A percentile compares a stretch with the other conserved stretches of the same genome.
phyloP scores from a whole-genome alignment of 37 sponge, comb jelly and placozoan species.

The Haliclona indistincta region DNA sequence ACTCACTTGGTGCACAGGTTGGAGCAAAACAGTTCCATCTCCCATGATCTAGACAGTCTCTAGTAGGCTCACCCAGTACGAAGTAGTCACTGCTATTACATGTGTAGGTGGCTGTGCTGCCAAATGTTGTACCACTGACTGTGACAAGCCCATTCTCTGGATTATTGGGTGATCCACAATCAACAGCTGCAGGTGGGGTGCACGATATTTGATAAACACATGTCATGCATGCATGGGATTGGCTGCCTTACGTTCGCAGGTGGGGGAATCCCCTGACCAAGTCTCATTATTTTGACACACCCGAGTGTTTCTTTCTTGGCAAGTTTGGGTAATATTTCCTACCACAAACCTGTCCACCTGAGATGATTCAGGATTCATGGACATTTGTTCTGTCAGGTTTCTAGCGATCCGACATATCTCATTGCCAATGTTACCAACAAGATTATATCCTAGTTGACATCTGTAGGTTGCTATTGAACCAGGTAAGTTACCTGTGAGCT shows the following conservation, averaged over 20 bases:
- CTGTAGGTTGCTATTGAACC: conserved; percentile 36
- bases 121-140: conserved; percentile 5
- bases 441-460: conserved; percentile 51
- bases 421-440: conserved; percentile 48
- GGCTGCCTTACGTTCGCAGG: conserved; percentile 40
- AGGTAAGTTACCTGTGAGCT: conserved; percentile 9
- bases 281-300: conserved; percentile 42
- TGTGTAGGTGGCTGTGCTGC: conserved; percentile 42
- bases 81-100: conserved; percentile 23
- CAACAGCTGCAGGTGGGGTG: background rate
- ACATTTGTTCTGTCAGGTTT: too few species aligned
- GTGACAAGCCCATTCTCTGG: conserved; percentile 10
- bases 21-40: conserved; percentile 36
- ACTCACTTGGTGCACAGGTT: too few species aligned
- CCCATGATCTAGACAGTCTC: conserved; percentile 35
- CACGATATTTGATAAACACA: background rate
- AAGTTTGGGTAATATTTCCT: too few species aligned
- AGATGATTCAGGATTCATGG: too few species aligned
- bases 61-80: conserved; percentile 13
- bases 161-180: background rate
- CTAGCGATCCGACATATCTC: too few species aligned
- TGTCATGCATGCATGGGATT: background rate
- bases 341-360: too few species aligned
- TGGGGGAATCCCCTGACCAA: conserved; percentile 53
- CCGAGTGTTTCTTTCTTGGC: background rate